These are phyloP conservation scores for Calidris pygmaea DNA, from an alignment of 2,113 vertebrate species.

Conservation along the genomic window DNA sequence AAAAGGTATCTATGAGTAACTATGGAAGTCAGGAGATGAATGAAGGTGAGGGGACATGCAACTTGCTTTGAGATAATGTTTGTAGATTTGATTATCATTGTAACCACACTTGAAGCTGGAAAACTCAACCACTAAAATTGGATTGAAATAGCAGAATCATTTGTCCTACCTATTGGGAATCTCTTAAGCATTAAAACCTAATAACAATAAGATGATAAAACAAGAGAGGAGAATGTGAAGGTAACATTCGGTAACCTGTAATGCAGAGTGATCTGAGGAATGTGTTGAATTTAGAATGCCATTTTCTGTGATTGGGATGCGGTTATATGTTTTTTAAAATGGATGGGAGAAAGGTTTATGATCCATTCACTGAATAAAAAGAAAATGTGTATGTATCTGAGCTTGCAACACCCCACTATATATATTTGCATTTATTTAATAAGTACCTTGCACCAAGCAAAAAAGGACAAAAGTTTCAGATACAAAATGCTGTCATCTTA, in stretches of 20 bases:
- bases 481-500: background rate
- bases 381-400: background rate
- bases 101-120: background rate
- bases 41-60: background rate
- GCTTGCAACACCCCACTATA: background rate
- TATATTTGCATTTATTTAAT: conserved; percentile 17
- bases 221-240: background rate
- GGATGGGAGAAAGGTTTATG: background rate
- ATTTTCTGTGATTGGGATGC: background rate
- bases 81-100: conserved; percentile 39
- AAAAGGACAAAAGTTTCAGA: background rate
- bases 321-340: background rate
- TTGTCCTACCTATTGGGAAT: conserved; percentile 39
- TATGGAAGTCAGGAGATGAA: background rate
- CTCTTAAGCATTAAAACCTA: conserved; percentile 17
- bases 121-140: conserved; percentile 9
- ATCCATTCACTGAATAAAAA: background rate
- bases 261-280: background rate
- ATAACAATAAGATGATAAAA: background rate
- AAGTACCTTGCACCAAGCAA: background rate
- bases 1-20: background rate
- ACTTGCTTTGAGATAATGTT: background rate
- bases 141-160: conserved; percentile 25
- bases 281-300: background rate
- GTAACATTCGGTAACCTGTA: background rate